Percentiles rank a stretch among this genome's conserved stretches.
Evolutionary conservation across 2,797 vertebrate genomes (phyloP).

Genomic region (Pyrocephalus nanus): DNA sequence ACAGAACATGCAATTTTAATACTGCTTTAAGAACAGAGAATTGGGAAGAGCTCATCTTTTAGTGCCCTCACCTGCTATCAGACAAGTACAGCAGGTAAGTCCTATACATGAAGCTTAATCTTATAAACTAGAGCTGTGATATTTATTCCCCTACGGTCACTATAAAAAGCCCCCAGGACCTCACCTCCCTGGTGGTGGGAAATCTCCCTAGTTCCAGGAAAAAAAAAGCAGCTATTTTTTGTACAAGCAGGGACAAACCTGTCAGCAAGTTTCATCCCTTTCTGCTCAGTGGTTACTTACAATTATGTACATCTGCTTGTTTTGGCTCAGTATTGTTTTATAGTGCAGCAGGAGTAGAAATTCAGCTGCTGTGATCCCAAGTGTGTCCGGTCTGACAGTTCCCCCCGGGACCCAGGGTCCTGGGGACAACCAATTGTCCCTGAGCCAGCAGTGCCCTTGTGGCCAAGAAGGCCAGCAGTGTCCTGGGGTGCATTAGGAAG

Average conservation of each 20-base stretch:
- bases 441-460: background rate
- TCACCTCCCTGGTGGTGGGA: background rate
- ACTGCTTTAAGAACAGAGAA: background rate
- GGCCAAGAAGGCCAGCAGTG: background rate
- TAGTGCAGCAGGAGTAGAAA: background rate
- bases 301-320: accelerated
- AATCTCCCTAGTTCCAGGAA: background rate
- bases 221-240: background rate
- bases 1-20: background rate
- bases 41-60: background rate
- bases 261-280: background rate
- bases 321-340: background rate
- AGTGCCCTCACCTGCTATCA: background rate
- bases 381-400: background rate
- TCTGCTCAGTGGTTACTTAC: accelerated
- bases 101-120: accelerated
- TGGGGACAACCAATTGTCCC: background rate
- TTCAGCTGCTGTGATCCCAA: accelerated
- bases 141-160: background rate
- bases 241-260: background rate
- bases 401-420: too few relatives aligned
- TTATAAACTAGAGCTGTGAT: background rate
- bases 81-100: background rate
- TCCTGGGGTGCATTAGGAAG: background rate
- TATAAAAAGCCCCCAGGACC: too few relatives aligned